A percentile compares a stretch with the other conserved stretches of the same genome.
These are phyloP conservation scores for Sarcoramphus papa DNA, from an alignment of 2,797 vertebrate species.

Conservation along the genomic window DNA sequence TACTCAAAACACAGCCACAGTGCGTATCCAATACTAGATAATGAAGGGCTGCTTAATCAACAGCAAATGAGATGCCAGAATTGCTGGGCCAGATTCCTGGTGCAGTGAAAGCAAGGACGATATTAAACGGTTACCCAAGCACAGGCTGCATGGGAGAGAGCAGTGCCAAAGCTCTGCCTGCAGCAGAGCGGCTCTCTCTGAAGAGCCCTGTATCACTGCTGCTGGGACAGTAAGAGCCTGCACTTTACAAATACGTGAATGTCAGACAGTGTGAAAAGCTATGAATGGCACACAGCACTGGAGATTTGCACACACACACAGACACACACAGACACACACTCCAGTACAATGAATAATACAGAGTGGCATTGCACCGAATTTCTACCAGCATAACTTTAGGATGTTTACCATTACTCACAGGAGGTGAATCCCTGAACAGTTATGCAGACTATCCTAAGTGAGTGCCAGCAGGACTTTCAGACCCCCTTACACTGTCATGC, in stretches of 20 bases:
- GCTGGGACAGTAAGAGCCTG: not conserved
- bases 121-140: not conserved
- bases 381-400: not conserved
- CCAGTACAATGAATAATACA: not conserved
- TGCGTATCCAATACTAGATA: not conserved
- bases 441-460: slow-evolving; percentile 27
- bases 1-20: not conserved
- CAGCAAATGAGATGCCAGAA: not conserved
- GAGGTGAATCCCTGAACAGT: slow-evolving; percentile 54
- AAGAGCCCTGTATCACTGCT: not conserved
- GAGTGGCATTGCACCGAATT: not conserved
- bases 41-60: not conserved
- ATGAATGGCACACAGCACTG: not conserved
- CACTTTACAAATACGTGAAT: fast-evolving
- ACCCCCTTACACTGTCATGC: not conserved
- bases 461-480: slow-evolving; percentile 1
- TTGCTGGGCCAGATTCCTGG: not conserved
- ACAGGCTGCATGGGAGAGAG: not conserved
- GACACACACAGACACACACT: not conserved
- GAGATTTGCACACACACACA: not conserved
- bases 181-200: not conserved
- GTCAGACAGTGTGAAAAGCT: not conserved
- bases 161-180: not conserved
- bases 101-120: not conserved
- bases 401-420: slow-evolving; percentile 51